Evolutionary conservation across 2,113 vertebrate species (phyloP).

Genomic region (Aptenodytes forsteri): DNA sequence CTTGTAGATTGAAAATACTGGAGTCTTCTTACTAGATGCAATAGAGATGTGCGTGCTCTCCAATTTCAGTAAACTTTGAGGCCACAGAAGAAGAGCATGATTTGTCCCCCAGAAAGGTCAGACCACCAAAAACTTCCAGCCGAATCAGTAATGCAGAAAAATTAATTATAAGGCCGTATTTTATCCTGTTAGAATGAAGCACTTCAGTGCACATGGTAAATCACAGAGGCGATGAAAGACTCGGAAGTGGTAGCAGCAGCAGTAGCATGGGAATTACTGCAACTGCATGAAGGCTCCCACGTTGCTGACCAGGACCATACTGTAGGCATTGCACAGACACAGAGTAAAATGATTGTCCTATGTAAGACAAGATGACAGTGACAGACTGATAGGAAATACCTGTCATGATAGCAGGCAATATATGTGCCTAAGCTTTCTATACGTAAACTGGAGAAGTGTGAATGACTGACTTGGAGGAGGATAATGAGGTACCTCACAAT

Average conservation of each 20-base stretch:
- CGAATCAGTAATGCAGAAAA: background rate
- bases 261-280: background rate
- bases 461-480: conserved; percentile 53
- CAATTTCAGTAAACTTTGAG: background rate
- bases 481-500: conserved; percentile 59
- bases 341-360: background rate
- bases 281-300: background rate
- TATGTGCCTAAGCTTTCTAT: background rate
- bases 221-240: background rate
- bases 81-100: background rate
- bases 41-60: background rate
- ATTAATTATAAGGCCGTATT: background rate
- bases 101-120: background rate
- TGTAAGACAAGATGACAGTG: background rate
- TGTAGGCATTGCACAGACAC: background rate
- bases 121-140: background rate
- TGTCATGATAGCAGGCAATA: conserved; percentile 33
- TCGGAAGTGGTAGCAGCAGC: background rate
- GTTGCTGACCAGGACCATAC: background rate
- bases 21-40: background rate
- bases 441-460: conserved; percentile 21
- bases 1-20: background rate
- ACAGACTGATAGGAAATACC: conserved; percentile 37
- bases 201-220: background rate
- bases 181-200: background rate